These are phyloP conservation scores for Netta rufina DNA, from an alignment of 2,797 vertebrate species.

Conservation along the genomic window DNA sequence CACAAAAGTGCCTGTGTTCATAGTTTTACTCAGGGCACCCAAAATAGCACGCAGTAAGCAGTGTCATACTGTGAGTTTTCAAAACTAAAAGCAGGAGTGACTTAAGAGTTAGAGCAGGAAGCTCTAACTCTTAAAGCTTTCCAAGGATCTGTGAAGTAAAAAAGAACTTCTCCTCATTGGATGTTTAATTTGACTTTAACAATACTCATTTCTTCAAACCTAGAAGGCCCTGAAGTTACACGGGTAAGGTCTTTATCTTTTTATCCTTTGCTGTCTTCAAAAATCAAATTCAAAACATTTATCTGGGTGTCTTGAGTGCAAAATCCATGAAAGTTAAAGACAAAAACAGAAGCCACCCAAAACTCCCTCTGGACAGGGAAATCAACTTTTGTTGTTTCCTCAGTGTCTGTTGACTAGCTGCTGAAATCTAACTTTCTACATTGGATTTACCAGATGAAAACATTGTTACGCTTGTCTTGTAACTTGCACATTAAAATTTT, in stretches of 20 bases:
- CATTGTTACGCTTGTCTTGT: background rate
- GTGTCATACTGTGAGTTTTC: slow-evolving; percentile 72
- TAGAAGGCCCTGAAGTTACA: background rate
- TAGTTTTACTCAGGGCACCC: slow-evolving; percentile 81
- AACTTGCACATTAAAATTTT: background rate
- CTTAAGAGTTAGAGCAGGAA: slow-evolving; percentile 31
- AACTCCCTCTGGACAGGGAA: background rate
- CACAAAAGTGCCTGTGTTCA: slow-evolving; percentile 94
- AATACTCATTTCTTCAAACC: background rate
- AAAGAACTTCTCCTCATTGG: background rate
- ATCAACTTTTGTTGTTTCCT: background rate
- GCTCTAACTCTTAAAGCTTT: slow-evolving; percentile 20
- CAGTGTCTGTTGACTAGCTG: background rate
- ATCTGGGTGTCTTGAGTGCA: background rate
- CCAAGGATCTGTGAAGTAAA: slow-evolving; percentile 45
- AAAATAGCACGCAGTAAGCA: slow-evolving; percentile 79
- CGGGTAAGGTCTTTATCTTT: slow-evolving; percentile 66
- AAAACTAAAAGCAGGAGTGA: slow-evolving; percentile 66
- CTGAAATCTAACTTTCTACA: background rate
- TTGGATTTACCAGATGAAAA: background rate
- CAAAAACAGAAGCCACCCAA: background rate
- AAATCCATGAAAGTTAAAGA: background rate
- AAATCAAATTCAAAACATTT: background rate
- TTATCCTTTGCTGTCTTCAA: background rate
- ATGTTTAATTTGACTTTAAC: background rate